Conservation (phyloP, 2,888 invertebrate genomes). For the Noctuana brunneofusca region DNA sequence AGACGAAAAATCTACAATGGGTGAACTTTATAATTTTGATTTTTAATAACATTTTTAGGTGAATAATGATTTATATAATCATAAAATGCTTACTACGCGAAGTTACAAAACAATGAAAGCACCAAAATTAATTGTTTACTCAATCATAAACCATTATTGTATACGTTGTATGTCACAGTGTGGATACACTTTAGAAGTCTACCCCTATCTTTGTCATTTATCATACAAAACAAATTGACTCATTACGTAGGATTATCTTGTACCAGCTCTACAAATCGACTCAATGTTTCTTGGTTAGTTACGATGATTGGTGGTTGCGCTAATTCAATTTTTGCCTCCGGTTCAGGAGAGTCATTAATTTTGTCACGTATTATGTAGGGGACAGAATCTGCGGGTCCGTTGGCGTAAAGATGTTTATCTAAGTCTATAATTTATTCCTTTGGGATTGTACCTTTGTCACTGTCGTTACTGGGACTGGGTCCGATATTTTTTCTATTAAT, state of each 20-base stretch:
- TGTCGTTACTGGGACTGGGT: conserved; percentile 29
- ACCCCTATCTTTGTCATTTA: conserved; percentile 39
- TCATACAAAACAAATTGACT: conserved; percentile 42
- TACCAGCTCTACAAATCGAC: conserved; percentile 40
- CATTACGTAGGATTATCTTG: conserved; percentile 40
- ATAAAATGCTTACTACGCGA: no score
- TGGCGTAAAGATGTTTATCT: conserved; percentile 64
- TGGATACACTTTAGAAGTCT: conserved; percentile 11
- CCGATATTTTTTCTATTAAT: conserved; percentile 34
- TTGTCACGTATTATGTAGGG: conserved; percentile 56
- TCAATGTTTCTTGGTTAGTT: conserved; percentile 42
- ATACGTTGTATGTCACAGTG: not conserved
- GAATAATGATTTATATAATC: no score
- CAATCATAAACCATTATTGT: not conserved
- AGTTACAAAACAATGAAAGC: no score
- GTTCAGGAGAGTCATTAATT: conserved; percentile 55
- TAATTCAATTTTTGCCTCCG: conserved; percentile 59
- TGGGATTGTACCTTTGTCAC: conserved; percentile 48
- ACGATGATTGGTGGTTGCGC: conserved; percentile 47
- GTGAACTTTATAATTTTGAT: no score
- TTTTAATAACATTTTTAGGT: no score
- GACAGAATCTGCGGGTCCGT: conserved; percentile 60
- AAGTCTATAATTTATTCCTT: conserved; percentile 62
- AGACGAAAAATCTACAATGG: no score
- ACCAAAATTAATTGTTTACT: not conserved